A percentile compares a stretch with the other conserved stretches of the same genome.
phyloP scores from a whole-genome alignment of 2,113 vertebrate species.

The Lamprotornis superbus region DNA sequence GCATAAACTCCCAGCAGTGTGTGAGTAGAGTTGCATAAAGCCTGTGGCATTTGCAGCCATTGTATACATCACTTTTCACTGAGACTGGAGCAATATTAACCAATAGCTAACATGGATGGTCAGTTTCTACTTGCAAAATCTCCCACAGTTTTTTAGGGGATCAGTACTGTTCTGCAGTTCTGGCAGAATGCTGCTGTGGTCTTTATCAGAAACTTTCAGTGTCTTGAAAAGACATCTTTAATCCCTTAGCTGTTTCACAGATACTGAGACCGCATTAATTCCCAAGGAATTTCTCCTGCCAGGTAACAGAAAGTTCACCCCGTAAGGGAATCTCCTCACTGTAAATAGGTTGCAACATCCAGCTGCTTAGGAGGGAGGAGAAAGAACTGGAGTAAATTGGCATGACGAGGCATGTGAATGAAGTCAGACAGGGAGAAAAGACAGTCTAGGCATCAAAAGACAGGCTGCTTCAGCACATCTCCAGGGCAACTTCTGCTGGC shows the following conservation, averaged over 20 bases:
- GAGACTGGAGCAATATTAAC: not conserved
- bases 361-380: not conserved
- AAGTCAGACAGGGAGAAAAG: slow-evolving; percentile 12
- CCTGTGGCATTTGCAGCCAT: not conserved
- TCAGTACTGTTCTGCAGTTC: not conserved
- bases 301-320: slow-evolving; percentile 42
- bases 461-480: slow-evolving; percentile 27
- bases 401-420: not conserved
- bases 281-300: not conserved
- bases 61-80: not conserved
- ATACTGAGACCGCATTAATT: not conserved
- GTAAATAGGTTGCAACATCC: slow-evolving; percentile 16
- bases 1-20: not conserved
- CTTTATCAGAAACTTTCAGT: slow-evolving; percentile 10
- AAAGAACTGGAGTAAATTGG: slow-evolving; percentile 7
- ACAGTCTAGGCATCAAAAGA: not conserved
- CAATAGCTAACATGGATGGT: not conserved
- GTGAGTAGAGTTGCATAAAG: not conserved
- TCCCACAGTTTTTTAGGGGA: not conserved
- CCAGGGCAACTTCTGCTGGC: not conserved
- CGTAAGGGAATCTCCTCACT: not conserved
- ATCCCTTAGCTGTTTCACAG: slow-evolving; percentile 3
- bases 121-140: not conserved
- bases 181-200: not conserved
- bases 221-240: slow-evolving; percentile 14